Conservation (phyloP, 2,797 vertebrate genomes). For the Brachyalestes nurse region DNA sequence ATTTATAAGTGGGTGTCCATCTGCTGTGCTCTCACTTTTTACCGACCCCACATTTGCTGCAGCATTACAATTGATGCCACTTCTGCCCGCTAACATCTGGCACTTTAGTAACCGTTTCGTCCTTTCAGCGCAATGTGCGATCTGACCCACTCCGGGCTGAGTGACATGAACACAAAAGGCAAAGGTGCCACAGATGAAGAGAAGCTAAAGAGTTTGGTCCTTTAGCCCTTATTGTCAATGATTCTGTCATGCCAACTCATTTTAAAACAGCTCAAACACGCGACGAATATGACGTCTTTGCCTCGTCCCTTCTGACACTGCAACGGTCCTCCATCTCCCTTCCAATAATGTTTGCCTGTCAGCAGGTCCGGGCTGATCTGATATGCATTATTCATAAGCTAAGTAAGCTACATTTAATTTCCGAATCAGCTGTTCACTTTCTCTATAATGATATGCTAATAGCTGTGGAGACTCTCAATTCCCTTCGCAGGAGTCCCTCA, state of each 20-base stretch:
- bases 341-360: constrained; percentile 52
- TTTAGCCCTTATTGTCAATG: background rate
- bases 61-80: constrained; percentile 38
- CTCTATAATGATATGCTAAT: constrained; percentile 74
- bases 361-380: constrained; percentile 53
- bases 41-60: constrained; percentile 39
- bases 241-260: constrained; percentile 2
- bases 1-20: constrained; percentile 38
- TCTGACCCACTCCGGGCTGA: constrained; percentile 30
- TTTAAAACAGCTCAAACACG: background rate
- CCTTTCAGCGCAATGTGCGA: constrained; percentile 16
- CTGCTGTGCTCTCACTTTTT: constrained; percentile 33
- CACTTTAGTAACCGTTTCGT: constrained; percentile 32
- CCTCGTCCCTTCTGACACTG: constrained; percentile 43
- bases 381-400: constrained; percentile 73
- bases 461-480: constrained; percentile 63
- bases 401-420: constrained; percentile 76
- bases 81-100: constrained; percentile 37
- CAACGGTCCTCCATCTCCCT: constrained; percentile 31
- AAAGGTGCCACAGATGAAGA: background rate
- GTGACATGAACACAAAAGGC: constrained; percentile 7
- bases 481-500: constrained; percentile 56
- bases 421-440: constrained; percentile 70
- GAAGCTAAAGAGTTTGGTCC: background rate
- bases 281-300: constrained; percentile 8